phyloP scores from a whole-genome alignment of 1,140 invertebrate genomes.

The Leptinotarsa lineolata region DNA sequence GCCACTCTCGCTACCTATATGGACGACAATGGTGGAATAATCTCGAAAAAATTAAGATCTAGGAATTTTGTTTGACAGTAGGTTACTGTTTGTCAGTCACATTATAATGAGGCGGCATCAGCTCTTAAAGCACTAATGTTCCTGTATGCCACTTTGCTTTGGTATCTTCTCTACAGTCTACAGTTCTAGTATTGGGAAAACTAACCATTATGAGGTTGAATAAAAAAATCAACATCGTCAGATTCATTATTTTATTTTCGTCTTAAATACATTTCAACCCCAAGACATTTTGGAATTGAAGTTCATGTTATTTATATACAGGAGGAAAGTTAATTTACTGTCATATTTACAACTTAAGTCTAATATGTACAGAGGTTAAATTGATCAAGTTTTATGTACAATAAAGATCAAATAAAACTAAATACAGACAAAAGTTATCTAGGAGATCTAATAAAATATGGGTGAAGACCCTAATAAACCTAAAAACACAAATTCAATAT shows the following conservation, averaged over 20 bases:
- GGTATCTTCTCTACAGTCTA: too few relatives aligned
- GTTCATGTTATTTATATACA: constrained; percentile 21
- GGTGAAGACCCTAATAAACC: neutral
- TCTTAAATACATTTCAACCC: neutral
- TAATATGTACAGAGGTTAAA: constrained; percentile 18
- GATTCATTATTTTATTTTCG: neutral
- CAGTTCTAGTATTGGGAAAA: too few relatives aligned
- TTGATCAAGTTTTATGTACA: constrained; percentile 20
- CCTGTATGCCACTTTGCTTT: too few relatives aligned
- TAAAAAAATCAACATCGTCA: neutral
- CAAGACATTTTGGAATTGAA: constrained; percentile 18
- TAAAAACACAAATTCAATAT: constrained; percentile 2
- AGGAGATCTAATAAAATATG: constrained; percentile 22
- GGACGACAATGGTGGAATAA: too few relatives aligned
- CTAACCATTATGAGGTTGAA: neutral
- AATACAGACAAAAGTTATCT: constrained; percentile 11
- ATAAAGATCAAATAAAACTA: constrained; percentile 22
- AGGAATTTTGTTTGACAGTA: too few relatives aligned
- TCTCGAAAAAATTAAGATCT: too few relatives aligned
- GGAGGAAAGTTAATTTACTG: constrained; percentile 5
- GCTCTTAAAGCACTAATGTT: too few relatives aligned
- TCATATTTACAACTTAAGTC: constrained; percentile 20
- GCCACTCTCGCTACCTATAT: too few relatives aligned
- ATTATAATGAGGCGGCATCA: too few relatives aligned
- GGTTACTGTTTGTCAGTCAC: too few relatives aligned